These are phyloP conservation scores for Spinus pinus DNA, from an alignment of 2,797 vertebrate genomes.

Conservation along the genomic window DNA sequence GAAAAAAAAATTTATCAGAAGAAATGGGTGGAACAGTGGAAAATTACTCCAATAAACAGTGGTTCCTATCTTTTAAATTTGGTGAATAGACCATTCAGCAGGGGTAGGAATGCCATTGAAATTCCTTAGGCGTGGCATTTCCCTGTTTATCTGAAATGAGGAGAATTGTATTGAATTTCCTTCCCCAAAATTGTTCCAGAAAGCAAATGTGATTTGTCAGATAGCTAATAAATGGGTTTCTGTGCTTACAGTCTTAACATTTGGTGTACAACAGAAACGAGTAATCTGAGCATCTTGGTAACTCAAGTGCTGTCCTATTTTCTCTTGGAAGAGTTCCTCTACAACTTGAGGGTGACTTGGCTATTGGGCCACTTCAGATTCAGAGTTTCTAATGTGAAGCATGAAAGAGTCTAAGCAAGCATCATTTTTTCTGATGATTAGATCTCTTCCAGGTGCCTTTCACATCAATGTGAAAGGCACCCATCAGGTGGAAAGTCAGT, in stretches of 20 bases:
- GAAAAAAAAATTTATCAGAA: conserved; percentile 1
- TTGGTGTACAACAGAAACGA: background rate
- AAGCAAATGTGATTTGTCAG: conserved; percentile 30
- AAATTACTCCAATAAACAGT: background rate
- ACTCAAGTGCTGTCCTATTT: background rate
- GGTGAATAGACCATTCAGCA: conserved; percentile 35
- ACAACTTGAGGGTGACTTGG: background rate
- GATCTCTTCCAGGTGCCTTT: background rate
- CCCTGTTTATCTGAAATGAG: conserved; percentile 14
- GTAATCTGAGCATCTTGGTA: conserved; percentile 17
- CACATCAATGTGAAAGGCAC: background rate
- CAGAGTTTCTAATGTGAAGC: background rate
- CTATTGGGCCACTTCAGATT: background rate
- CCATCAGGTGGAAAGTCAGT: background rate
- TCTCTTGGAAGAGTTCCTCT: background rate
- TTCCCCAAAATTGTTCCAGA: background rate
- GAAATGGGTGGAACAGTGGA: background rate
- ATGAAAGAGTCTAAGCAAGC: background rate
- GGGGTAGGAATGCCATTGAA: conserved; percentile 25
- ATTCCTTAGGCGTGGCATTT: conserved; percentile 44
- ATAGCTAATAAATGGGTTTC: conserved; percentile 31
- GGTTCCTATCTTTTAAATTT: background rate
- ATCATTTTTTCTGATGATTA: background rate
- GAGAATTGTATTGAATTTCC: conserved; percentile 45
- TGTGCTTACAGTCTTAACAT: background rate